Evolutionary conservation across 2,888 invertebrate species (phyloP).

Genomic region (Ormyrus pomaceus): DNA sequence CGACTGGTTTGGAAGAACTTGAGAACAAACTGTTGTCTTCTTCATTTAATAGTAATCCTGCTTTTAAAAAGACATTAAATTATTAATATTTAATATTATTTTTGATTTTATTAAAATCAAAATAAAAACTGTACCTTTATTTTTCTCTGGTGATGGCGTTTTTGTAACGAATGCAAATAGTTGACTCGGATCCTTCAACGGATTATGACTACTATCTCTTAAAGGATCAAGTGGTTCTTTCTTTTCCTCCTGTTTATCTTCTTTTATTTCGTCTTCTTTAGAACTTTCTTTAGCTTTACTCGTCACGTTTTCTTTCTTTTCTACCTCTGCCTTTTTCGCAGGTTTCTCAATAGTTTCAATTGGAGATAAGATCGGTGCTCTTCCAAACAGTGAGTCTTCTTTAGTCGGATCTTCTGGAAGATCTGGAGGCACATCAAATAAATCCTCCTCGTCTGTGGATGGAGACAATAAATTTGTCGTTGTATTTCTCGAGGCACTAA

Average conservation of each 20-base stretch:
- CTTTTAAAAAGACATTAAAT: neutral
- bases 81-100: neutral
- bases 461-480: slow-evolving; percentile 73
- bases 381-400: slow-evolving; percentile 72
- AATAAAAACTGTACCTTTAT: slow-evolving; percentile 60
- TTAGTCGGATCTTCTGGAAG: slow-evolving; percentile 71
- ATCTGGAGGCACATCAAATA: slow-evolving; percentile 75
- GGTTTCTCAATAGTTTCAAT: slow-evolving; percentile 52
- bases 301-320: neutral
- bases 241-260: slow-evolving; percentile 25
- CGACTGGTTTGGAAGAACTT: slow-evolving; percentile 56
- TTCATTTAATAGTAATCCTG: slow-evolving; percentile 62
- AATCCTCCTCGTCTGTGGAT: slow-evolving; percentile 76
- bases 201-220: slow-evolving; percentile 68
- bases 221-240: slow-evolving; percentile 66
- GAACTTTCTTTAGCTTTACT: neutral
- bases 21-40: slow-evolving; percentile 70
- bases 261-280: neutral
- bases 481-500: slow-evolving; percentile 71
- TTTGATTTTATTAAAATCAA: neutral
- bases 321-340: neutral
- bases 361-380: slow-evolving; percentile 73
- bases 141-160: slow-evolving; percentile 73
- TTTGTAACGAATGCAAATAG: slow-evolving; percentile 73
- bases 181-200: slow-evolving; percentile 71